These are phyloP conservation scores for Nannoperca obscura DNA, from an alignment of 2,797 vertebrate species.

Conservation along the genomic window DNA sequence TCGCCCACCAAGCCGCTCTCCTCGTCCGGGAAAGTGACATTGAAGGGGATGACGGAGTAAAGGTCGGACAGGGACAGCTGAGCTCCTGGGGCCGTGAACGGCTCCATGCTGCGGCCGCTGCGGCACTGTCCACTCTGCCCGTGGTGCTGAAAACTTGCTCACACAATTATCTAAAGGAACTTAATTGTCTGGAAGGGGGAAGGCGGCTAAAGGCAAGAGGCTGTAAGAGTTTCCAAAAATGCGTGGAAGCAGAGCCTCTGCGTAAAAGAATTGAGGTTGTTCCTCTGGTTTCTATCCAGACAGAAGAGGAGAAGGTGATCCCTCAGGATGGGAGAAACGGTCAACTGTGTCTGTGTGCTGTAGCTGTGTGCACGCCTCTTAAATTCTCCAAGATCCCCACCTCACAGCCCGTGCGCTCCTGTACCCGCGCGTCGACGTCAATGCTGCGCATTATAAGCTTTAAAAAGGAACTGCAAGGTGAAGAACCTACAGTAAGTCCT, in stretches of 20 bases:
- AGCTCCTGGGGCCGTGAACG: slow-evolving; percentile 78
- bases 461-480: background rate
- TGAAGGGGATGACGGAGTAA: slow-evolving; percentile 81
- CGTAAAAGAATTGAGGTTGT: background rate
- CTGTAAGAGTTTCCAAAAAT: background rate
- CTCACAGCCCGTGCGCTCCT: slow-evolving; percentile 16
- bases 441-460: slow-evolving; percentile 45
- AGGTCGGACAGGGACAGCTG: slow-evolving; percentile 78
- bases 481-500: background rate
- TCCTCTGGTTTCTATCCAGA: slow-evolving; percentile 19
- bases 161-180: background rate
- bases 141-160: slow-evolving; percentile 55
- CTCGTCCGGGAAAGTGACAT: slow-evolving; percentile 81
- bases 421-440: slow-evolving; percentile 69
- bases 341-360: slow-evolving; percentile 14
- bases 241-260: background rate
- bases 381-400: slow-evolving; percentile 25
- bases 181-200: background rate
- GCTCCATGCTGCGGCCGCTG: slow-evolving; percentile 79
- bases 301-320: background rate
- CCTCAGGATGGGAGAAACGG: background rate
- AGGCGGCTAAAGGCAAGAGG: background rate
- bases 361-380: slow-evolving; percentile 9
- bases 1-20: slow-evolving; percentile 72
- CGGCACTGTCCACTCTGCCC: slow-evolving; percentile 31